Conservation (phyloP, 2,113 vertebrate genomes). For the Nycticebus coucang region DNA sequence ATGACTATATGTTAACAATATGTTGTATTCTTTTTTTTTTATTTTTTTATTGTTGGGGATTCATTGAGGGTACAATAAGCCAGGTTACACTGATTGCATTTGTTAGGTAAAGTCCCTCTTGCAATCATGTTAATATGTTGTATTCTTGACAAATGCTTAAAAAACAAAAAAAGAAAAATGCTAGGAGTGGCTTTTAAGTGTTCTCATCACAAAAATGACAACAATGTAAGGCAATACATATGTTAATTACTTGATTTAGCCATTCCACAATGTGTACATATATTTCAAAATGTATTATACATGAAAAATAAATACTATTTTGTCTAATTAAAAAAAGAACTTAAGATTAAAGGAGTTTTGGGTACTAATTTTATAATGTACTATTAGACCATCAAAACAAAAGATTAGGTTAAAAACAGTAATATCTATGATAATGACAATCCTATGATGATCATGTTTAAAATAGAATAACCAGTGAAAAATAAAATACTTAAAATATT, state of each 20-base stretch:
- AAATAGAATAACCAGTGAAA: constrained; percentile 33
- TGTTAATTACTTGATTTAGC: neutral
- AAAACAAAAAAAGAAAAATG: neutral
- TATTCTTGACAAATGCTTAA: neutral
- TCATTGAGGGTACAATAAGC: too few species aligned
- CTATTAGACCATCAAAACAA: neutral
- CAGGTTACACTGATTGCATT: too few species aligned
- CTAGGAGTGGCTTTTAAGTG: neutral
- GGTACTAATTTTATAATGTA: neutral
- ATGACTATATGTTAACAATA: neutral
- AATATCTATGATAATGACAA: neutral
- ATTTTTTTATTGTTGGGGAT: too few species aligned
- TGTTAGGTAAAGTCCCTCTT: too few species aligned
- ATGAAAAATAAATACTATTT: neutral
- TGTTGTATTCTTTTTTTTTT: too few species aligned
- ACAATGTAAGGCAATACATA: neutral
- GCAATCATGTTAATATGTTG: too few species aligned
- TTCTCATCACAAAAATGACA: neutral
- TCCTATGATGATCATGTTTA: neutral
- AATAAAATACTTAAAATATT: neutral
- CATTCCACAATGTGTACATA: neutral
- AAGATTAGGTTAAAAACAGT: neutral
- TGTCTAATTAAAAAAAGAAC: neutral
- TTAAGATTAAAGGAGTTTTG: constrained; percentile 14
- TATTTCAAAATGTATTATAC: neutral